Evolutionary conservation across 2,113 vertebrate genomes (phyloP).

Genomic region (Halcyon malimbica): DNA sequence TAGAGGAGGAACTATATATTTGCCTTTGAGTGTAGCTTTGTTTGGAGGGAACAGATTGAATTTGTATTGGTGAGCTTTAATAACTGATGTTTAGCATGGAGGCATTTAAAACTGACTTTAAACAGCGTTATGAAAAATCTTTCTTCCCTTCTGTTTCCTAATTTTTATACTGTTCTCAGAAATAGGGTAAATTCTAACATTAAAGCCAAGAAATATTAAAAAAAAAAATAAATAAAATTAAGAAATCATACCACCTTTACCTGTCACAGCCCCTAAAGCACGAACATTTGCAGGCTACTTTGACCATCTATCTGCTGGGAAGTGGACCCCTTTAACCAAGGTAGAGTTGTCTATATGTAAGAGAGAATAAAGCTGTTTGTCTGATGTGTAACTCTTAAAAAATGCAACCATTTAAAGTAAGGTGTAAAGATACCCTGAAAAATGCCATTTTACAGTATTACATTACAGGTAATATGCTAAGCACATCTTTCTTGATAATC

Average conservation of each 20-base stretch:
- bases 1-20: background rate
- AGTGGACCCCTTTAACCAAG: background rate
- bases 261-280: background rate
- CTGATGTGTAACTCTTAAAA: background rate
- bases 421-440: background rate
- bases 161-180: background rate
- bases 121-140: background rate
- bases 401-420: background rate
- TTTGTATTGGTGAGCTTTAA: background rate
- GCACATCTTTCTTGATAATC: background rate
- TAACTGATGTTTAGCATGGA: background rate
- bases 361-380: background rate
- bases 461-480: background rate
- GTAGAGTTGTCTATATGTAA: background rate
- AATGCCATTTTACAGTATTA: background rate
- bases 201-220: background rate
- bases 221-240: background rate
- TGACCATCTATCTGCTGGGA: background rate
- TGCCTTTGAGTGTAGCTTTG: background rate
- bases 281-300: background rate
- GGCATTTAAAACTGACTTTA: background rate
- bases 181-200: background rate
- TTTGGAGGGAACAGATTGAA: background rate
- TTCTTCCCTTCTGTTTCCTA: accelerated
- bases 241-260: background rate